Base-by-base conservation (phyloP, 2,888 invertebrate species). In the Drosophila acutilabella region DNA sequence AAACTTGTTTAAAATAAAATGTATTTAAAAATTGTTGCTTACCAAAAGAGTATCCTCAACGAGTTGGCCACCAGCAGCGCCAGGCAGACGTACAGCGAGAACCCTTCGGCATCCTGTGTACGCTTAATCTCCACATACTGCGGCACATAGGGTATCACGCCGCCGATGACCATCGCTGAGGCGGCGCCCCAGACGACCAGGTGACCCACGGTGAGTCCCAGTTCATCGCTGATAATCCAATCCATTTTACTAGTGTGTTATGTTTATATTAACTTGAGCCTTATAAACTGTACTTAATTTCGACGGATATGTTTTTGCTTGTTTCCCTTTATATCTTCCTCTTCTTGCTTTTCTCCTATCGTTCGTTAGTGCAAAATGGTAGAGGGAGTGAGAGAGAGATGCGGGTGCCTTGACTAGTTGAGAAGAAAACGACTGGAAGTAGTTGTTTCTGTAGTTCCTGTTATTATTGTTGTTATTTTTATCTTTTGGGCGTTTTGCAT, bases 11-110 rank as follows among this genome's bases (percentile, higher is more conserved):
- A 1, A 30, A 30, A 23, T 23, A 23, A 23, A 20, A 3, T 20
- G 3, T 20, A 20, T 20, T 20, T 4, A 20, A 20, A 23, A 6
- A 6, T 23, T 6, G 18, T n/a, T 33, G 85, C 96, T 93, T 93
- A 99, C 99, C 99, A 99, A 93, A 99, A 99, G 89, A 99, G 94
- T 91, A 99, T 99, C 90, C 99, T 95, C 75, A 99, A 94, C 60
- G 98, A 98, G 92, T 99, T 99, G 70, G 99, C 99, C 90, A 99
- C 94, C 52, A 99, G 94, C 60, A 99, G 94, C 23, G 98, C 97
- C 81, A 99, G 94, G 92, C 99, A 99, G 57, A 99, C 99, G 92
- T 98, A 97, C 50, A 98, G 93, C 0, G 99, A 99, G 93, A 99
- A 99, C 11, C 99, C 99, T 87, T 98, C 98, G 14, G 98, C 96